Base-by-base conservation (phyloP, 1,140 invertebrate species). In the Zaprionus vittiger region DNA sequence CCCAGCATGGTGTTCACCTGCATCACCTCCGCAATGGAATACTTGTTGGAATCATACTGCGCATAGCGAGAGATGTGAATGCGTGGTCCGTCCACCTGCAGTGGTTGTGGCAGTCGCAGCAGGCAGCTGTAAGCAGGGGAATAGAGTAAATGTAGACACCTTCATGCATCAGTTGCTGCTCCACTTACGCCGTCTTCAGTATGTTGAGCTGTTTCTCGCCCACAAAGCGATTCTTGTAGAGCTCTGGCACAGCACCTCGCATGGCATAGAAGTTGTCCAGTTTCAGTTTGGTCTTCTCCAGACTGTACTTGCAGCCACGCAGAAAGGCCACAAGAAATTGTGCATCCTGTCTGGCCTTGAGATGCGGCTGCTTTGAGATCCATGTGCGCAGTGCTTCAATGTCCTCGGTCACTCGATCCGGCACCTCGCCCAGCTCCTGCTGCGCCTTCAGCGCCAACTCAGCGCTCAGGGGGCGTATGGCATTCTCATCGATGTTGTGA, bases 291-390 rank as follows among this genome's bases (percentile, higher is more conserved):
- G 94, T 94, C 81, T 94, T 93, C 91, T 96, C 95, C 74, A 96
- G 90, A 77, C 95, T 96, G 91, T 95, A 96, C 92, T 96, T 96
- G 76, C 95, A 95, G 63, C 95, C 95, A 4, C 95, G 93, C 44
- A 96, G 91, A 91, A 96, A 95, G 59, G 93, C 94, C 12, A 95
- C 79, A 24, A 96, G 74, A 84, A 94, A 95, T 85, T 95, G 94
- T 77, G 95, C 95, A 87, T 95, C 95, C 17, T 81, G 69, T 22
- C 91, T 79, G 4, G 91, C 85, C 56, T 87, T 94, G 38, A 96
- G 89, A 91, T 96, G 95, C 2, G 95, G 94, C 79, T 96, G 95
- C 91, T 96, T 95, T 31, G 93, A 86, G 37, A 96, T 93, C 95
- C 95, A 96, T 52, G 95, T 94, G 59, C 94, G 94, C 59, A 96